Base-by-base conservation (phyloP, 2,797 vertebrate species). In the Heliangelus exortis region DNA sequence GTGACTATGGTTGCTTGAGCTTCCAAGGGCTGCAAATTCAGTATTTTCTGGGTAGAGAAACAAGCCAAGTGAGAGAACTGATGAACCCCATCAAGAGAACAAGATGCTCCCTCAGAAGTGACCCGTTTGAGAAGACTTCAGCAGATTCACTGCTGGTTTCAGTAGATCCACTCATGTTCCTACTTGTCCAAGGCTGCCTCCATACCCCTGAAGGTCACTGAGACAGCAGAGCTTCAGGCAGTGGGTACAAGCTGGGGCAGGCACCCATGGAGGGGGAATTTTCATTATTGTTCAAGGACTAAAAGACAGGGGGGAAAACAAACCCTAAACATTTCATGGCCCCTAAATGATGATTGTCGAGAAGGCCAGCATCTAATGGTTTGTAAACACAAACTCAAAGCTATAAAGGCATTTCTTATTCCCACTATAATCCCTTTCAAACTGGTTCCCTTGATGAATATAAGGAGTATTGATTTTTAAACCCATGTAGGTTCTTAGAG, bases 401-500 rank as follows among this genome's bases (percentile, higher is more conserved):
- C 57, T 96, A 90, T 66, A 96, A 93, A 93, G 94, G 91, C 95
- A 92, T 87, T 95, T 89, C 94, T 94, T 96, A 79, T 93, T 96
- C 92, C 93, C 89, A 88, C 86, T 92, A 91, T 94, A 95, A 96
- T 92, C 71, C 80, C 87, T 92, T 96, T 87, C 36, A 3, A 97
- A 97, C 88, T 89, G 95, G 94, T 95, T 97, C 95, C 96, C 96
- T 79, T 96, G 96, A 97, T 96, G 94, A 97, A 97, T 96, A 97
- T 91, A 91, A 93, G 78, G 91, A 95, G 81, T 91, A 97, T 93
- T 96, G 97, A 98, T 97, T 97, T 97, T 96, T 96, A 97, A 97
- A 93, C 94, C 90, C 97, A 95, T 95, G 92, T 95, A 97, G 88
- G 92, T 97, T 98, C 96, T 96, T 95, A 96, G 96, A 98, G 97